Conservation (phyloP, 2,797 vertebrate genomes). For the Masticophis lateralis region DNA sequence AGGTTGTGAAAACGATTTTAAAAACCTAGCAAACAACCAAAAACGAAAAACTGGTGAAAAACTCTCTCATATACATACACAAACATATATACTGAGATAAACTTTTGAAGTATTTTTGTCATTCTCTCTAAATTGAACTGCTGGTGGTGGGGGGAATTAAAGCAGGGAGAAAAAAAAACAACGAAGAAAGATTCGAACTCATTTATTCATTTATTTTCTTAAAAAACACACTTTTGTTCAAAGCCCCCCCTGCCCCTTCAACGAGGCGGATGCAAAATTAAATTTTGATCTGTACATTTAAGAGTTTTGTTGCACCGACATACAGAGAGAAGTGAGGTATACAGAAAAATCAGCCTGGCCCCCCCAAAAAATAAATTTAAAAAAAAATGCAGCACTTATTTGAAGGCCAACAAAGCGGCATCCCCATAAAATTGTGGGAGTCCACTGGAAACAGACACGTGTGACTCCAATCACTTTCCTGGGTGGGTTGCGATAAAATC, state of each 20-base stretch:
- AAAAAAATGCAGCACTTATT: background rate
- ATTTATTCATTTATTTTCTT: background rate
- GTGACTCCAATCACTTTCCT: background rate
- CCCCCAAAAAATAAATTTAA: background rate
- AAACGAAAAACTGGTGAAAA: background rate
- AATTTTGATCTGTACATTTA: background rate
- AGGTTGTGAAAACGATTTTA: background rate
- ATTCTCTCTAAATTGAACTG: background rate
- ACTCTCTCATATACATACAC: background rate
- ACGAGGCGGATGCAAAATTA: background rate
- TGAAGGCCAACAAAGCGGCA: background rate
- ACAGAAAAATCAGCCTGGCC: background rate
- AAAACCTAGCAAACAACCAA: background rate
- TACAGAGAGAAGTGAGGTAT: background rate
- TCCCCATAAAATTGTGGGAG: background rate
- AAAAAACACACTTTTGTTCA: background rate
- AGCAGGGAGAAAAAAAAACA: background rate
- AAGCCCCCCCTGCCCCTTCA: background rate
- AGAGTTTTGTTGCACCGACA: background rate
- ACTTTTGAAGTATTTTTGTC: background rate
- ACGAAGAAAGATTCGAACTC: background rate
- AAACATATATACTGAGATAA: background rate
- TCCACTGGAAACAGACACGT: background rate
- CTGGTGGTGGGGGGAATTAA: rapidly evolving
- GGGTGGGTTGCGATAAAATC: background rate